A percentile compares a stretch with the other conserved stretches of the same genome.
Evolutionary conservation across 2,113 vertebrate genomes (phyloP).

Genomic region (Oncorhynchus masou): DNA sequence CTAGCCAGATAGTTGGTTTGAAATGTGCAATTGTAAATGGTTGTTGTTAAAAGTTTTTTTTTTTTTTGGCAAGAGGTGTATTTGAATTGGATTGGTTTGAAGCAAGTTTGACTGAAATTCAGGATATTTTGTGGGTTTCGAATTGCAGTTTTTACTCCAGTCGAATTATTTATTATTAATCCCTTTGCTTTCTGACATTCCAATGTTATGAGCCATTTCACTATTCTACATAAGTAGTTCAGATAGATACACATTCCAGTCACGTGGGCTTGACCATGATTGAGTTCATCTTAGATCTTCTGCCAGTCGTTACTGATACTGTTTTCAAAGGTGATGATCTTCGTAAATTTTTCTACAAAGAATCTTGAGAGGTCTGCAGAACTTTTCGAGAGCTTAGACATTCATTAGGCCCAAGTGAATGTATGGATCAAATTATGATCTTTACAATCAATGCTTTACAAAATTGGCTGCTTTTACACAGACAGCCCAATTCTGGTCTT

Average conservation of each 20-base stretch:
- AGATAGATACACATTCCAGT: constrained; percentile 37
- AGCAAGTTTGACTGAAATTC: background rate
- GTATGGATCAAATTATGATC: no score
- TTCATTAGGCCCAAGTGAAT: no score
- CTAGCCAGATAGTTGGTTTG: constrained; percentile 16
- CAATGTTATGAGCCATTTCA: constrained; percentile 36
- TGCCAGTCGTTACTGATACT: constrained; percentile 10
- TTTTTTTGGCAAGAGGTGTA: constrained; percentile 41
- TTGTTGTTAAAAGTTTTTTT: constrained; percentile 7
- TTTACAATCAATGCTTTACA: no score
- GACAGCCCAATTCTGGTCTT: no score
- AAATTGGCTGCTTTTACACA: no score
- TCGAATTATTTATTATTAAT: background rate
- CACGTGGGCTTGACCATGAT: constrained; percentile 19
- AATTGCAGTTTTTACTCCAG: constrained; percentile 13
- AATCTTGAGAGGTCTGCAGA: no score
- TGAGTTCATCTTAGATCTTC: constrained; percentile 15
- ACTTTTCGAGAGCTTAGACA: no score
- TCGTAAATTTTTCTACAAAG: no score
- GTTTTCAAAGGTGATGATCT: constrained; percentile 5
- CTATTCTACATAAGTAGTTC: constrained; percentile 15
- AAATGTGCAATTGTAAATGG: constrained; percentile 56
- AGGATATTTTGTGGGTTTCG: background rate
- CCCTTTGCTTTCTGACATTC: constrained; percentile 38
- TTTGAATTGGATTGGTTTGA: constrained; percentile 5